Evolutionary conservation across 2,797 vertebrate species (phyloP).

Genomic region (Decapterus maruadsi): DNA sequence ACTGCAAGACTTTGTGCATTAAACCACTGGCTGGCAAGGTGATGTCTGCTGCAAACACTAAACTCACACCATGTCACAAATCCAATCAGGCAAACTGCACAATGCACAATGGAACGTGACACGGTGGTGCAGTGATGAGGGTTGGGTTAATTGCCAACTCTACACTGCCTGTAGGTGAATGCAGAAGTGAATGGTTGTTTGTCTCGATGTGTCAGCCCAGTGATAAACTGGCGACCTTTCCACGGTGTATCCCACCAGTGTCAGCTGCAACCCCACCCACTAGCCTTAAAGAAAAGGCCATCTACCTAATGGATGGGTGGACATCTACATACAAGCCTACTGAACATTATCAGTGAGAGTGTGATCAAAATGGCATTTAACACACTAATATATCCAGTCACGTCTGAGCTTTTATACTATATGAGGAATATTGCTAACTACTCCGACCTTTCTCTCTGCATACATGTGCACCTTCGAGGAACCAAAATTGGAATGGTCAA

Average conservation of each 20-base stretch:
- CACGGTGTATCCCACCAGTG: too few relatives aligned
- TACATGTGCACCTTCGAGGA: background rate
- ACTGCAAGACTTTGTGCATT: slow-evolving; percentile 14
- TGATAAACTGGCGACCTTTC: too few relatives aligned
- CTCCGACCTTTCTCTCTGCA: background rate
- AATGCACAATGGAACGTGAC: too few relatives aligned
- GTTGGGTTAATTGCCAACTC: too few relatives aligned
- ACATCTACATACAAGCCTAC: background rate
- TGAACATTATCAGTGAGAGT: background rate
- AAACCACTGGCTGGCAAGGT: slow-evolving; percentile 12
- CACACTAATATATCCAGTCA: background rate
- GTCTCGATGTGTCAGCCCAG: too few relatives aligned
- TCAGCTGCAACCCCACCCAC: too few relatives aligned
- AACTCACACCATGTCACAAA: background rate
- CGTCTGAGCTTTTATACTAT: background rate
- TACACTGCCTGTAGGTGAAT: too few relatives aligned
- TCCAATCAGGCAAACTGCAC: background rate
- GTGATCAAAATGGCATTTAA: background rate
- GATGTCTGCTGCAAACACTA: slow-evolving; percentile 10
- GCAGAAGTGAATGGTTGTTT: too few relatives aligned
- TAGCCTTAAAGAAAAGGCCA: too few relatives aligned
- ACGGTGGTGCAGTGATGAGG: too few relatives aligned
- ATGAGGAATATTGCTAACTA: background rate
- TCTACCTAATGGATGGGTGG: too few relatives aligned
- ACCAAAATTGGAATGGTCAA: background rate